Evolutionary conservation across 2,113 vertebrate genomes (phyloP).

Genomic region (Aldabrachelys gigantea): DNA sequence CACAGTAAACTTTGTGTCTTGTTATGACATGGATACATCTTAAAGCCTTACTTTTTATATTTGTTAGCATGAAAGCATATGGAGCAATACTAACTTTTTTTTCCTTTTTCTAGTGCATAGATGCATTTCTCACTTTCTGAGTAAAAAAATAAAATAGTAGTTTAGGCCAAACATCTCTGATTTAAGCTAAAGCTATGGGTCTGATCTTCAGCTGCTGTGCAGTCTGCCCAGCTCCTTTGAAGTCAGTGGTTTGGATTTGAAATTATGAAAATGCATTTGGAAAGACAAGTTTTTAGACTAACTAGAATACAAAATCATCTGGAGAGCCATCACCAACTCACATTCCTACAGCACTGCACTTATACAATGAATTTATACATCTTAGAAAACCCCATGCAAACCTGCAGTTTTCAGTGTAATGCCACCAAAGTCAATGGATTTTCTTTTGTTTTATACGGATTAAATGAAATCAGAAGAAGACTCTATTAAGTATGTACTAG

Average conservation of each 20-base stretch:
- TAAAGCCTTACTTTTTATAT: background rate
- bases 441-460: slow-evolving; percentile 44
- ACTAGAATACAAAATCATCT: background rate
- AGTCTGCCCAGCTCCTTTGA: background rate
- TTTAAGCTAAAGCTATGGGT: background rate
- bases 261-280: background rate
- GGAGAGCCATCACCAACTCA: background rate
- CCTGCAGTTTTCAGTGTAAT: slow-evolving; percentile 1
- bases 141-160: background rate
- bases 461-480: slow-evolving; percentile 34
- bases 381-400: background rate
- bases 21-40: background rate
- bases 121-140: background rate
- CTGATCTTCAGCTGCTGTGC: background rate
- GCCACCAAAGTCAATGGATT: slow-evolving; percentile 38
- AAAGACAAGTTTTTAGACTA: background rate
- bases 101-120: background rate
- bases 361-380: background rate
- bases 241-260: background rate
- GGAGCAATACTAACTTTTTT: background rate
- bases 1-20: background rate
- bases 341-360: background rate
- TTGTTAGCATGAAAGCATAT: background rate
- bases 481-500: slow-evolving; percentile 38
- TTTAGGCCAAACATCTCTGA: background rate